These are phyloP conservation scores for Pseudonaja textilis DNA, from an alignment of 2,113 vertebrate species.

Conservation along the genomic window DNA sequence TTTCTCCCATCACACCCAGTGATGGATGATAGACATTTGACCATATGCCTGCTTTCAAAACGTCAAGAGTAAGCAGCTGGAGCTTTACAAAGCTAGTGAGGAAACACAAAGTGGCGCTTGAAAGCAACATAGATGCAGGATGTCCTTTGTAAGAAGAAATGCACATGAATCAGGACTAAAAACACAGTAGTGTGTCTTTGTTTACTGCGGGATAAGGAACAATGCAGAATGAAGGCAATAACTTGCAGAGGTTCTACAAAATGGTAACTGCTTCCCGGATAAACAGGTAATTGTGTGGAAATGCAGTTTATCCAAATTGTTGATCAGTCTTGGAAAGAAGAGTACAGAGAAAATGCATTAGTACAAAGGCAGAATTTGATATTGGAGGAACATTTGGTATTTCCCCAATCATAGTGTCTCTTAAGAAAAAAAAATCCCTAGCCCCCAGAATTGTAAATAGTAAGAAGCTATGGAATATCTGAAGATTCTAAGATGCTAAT, in stretches of 20 bases:
- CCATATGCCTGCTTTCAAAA: conserved; percentile 4
- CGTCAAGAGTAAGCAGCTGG: conserved; percentile 16
- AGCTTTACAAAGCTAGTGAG: not conserved
- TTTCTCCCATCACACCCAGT: not conserved
- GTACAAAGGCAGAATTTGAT: not conserved
- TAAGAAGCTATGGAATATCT: not conserved
- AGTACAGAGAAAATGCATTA: not conserved
- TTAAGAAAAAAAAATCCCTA: not conserved
- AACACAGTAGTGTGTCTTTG: not conserved
- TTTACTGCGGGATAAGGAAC: not conserved
- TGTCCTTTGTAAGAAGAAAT: conserved; percentile 10
- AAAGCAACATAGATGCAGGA: not conserved
- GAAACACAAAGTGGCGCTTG: not conserved
- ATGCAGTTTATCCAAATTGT: not conserved
- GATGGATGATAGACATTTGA: conserved; percentile 5
- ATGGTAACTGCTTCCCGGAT: not conserved
- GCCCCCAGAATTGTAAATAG: not conserved
- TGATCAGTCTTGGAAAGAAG: not conserved
- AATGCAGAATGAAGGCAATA: not conserved
- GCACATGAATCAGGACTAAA: not conserved
- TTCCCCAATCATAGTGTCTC: not conserved
- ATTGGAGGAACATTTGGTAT: not conserved
- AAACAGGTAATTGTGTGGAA: not conserved
- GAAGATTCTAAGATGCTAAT: not conserved
- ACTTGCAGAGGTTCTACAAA: not conserved